Evolutionary conservation across 1,140 invertebrate species (phyloP).

Genomic region (Ephestia elutella): DNA sequence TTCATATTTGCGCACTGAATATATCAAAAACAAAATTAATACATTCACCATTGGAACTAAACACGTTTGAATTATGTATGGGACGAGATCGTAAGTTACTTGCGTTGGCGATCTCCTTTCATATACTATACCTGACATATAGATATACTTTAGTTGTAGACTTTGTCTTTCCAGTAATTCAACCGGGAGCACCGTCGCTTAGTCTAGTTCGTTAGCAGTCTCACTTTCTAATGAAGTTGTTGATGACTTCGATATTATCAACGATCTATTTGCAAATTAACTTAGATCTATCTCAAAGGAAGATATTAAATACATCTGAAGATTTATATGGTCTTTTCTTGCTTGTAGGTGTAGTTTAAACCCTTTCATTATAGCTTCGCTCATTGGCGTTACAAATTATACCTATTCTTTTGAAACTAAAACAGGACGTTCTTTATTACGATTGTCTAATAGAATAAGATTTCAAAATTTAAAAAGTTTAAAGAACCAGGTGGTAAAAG

Average conservation of each 20-base stretch:
- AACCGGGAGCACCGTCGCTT: slow-evolving; percentile 14
- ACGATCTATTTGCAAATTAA: background rate
- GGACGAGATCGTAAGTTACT: slow-evolving; percentile 13
- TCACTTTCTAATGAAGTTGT: slow-evolving; percentile 36
- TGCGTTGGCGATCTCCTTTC: slow-evolving; percentile 31
- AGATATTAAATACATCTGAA: too few relatives aligned
- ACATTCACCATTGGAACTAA: slow-evolving; percentile 39
- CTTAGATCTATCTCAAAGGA: too few relatives aligned
- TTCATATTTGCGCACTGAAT: slow-evolving; percentile 12
- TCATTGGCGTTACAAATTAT: too few relatives aligned
- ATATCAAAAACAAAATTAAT: slow-evolving; percentile 53
- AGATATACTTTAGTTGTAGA: slow-evolving; percentile 16
- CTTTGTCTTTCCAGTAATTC: slow-evolving; percentile 23
- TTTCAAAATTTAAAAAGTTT: too few relatives aligned
- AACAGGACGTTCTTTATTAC: too few relatives aligned
- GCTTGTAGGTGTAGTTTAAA: too few relatives aligned
- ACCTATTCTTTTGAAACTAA: too few relatives aligned
- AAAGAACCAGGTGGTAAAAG: too few relatives aligned
- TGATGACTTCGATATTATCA: slow-evolving; percentile 9
- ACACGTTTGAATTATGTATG: slow-evolving; percentile 60
- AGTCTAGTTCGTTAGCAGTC: slow-evolving; percentile 30
- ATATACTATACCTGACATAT: slow-evolving; percentile 11
- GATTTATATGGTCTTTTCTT: too few relatives aligned
- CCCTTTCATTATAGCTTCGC: too few relatives aligned
- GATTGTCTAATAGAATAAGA: too few relatives aligned